Evolutionary conservation across 2,888 invertebrate species (phyloP).

Genomic region (Augiades crinisus): DNA sequence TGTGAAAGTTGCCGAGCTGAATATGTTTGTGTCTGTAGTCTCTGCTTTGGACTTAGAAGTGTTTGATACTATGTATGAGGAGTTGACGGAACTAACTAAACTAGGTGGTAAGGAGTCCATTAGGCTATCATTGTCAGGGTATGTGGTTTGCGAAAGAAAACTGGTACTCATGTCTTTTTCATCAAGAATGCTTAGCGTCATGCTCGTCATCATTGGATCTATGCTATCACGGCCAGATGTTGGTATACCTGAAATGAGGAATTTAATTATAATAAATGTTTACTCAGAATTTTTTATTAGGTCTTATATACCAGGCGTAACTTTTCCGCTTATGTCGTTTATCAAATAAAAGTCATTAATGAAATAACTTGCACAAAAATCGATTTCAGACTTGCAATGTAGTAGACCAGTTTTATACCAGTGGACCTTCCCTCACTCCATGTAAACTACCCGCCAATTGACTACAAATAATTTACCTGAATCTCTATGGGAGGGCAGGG

Average conservation of each 20-base stretch:
- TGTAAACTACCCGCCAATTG: too few relatives aligned
- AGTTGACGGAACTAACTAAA: slow-evolving; percentile 71
- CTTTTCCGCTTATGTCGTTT: too few relatives aligned
- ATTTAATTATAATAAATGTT: too few relatives aligned
- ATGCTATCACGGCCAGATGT: slow-evolving; percentile 62
- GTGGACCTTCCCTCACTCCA: too few relatives aligned
- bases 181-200: slow-evolving; percentile 75
- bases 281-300: too few relatives aligned
- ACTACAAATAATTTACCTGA: slow-evolving; percentile 49
- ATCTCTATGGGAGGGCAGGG: slow-evolving; percentile 55
- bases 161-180: slow-evolving; percentile 79
- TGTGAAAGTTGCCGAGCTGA: slow-evolving; percentile 71
- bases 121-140: slow-evolving; percentile 71
- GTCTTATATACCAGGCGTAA: too few relatives aligned
- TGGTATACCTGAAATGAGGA: slow-evolving; percentile 58
- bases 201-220: slow-evolving; percentile 74
- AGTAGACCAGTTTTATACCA: too few relatives aligned
- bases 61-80: slow-evolving; percentile 63
- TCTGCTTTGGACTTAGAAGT: slow-evolving; percentile 51
- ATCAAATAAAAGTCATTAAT: too few relatives aligned
- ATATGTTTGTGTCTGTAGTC: slow-evolving; percentile 57
- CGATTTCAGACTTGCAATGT: too few relatives aligned
- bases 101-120: slow-evolving; percentile 73
- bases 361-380: too few relatives aligned
- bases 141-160: slow-evolving; percentile 73